These are phyloP conservation scores for Chiloscyllium punctatum DNA, from an alignment of 2,797 vertebrate genomes.

Conservation along the genomic window DNA sequence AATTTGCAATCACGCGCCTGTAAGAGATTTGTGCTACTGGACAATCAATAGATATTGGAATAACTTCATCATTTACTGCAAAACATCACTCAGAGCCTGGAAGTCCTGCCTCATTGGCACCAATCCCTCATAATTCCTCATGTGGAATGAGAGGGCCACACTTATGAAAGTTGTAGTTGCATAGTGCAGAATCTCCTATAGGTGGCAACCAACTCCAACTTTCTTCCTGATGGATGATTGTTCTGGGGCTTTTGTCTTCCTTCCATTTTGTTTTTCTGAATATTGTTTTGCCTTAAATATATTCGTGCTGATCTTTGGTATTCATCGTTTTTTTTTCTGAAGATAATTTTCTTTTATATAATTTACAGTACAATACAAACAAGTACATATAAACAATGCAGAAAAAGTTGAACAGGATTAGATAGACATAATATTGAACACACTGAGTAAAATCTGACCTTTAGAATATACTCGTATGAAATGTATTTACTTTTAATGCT, in stretches of 20 bases:
- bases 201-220: slow-evolving; percentile 13
- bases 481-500: background rate
- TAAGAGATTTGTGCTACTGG: background rate
- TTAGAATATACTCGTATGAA: background rate
- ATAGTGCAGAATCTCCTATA: background rate
- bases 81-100: background rate
- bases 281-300: background rate
- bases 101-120: background rate
- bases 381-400: background rate
- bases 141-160: background rate
- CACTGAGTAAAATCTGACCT: background rate
- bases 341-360: background rate
- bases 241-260: background rate
- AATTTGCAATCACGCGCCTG: background rate
- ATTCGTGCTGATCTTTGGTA: slow-evolving; percentile 12
- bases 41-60: background rate
- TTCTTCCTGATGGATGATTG: background rate
- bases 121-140: background rate
- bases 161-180: background rate
- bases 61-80: background rate
- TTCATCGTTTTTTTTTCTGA: slow-evolving; percentile 23
- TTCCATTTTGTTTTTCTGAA: no score
- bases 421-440: background rate
- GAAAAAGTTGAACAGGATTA: background rate
- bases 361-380: background rate